Evolutionary conservation across 92 coral and sea anemone species (phyloP), one percentile per base, ranked within the genome.

Genomic region (Actinernus sp.): DNA sequence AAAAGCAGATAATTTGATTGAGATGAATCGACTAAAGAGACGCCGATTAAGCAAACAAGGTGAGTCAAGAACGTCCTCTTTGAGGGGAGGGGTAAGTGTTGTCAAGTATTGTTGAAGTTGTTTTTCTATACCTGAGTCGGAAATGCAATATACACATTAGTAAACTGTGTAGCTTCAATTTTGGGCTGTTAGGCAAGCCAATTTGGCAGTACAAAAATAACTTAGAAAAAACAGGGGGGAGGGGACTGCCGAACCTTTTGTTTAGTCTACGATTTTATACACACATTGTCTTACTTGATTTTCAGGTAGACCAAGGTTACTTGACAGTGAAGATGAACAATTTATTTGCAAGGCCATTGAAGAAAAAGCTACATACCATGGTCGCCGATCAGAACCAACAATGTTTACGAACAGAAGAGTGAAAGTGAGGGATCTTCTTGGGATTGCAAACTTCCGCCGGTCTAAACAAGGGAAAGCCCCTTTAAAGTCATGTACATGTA

Each of bases 321-420:
- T 65, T 37, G 87, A 71, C 26, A 58, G 17, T 9, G 88, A 63
- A 26, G 63, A 9, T 16, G 81, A 81, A 26, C 61, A 62, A 52
- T 81, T 81, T 20, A 31, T 60, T 19, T 56, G 37, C 13, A 82
- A 73, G 41, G 63, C 77, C 18, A 82, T 82, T 17, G 72, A 82
- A 59, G 58, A 55, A 1, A 82, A 82, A 32, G 77, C 83, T 23
- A 73, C 78, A 2, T 72, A 81, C 22, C 88, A 72, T 48, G 78
- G 83, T 27, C 26, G 88, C 48, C 49, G 78, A 17, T 49, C 57
- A 29, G 88, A 82, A 49, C 50, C 82, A 27, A 68, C 74, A 0
- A 63, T 81, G 82, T 73, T 73, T 65, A 65, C 76, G 9, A 74
- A 65, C 58, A 65, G 77, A 44, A 43, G 83, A 48, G 85, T 69